Evolutionary conservation across 2,113 vertebrate species (phyloP).

Genomic region (Siphamia tubifer): DNA sequence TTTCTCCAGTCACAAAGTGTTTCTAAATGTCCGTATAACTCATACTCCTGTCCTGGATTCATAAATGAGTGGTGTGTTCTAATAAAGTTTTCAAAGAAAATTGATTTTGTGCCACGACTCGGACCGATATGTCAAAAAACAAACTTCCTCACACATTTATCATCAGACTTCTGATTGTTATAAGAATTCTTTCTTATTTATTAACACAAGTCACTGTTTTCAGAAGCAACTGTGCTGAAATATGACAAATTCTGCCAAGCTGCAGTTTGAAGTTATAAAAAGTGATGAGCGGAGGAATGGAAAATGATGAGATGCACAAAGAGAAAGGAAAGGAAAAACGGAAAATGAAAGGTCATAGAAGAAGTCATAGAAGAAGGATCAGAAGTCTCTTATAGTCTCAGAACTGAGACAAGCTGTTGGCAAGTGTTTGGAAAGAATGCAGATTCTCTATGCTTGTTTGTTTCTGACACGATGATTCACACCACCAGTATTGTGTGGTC

Average conservation of each 20-base stretch:
- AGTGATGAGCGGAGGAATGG: background rate
- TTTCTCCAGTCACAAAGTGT: background rate
- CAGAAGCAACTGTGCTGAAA: background rate
- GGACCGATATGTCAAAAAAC: background rate
- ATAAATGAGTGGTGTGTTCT: background rate
- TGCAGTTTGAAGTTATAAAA: background rate
- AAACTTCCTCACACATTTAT: background rate
- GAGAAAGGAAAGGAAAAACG: background rate
- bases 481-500: background rate
- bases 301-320: background rate
- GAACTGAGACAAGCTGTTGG: background rate
- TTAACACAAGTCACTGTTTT: background rate
- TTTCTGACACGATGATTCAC: background rate
- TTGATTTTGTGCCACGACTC: background rate
- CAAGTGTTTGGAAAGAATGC: conserved; percentile 3
- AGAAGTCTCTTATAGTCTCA: background rate
- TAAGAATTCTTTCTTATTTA: background rate
- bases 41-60: background rate
- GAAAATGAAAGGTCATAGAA: background rate
- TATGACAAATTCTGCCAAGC: background rate
- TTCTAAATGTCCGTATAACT: background rate
- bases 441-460: background rate
- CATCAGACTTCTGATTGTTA: background rate
- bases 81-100: too few relatives aligned
- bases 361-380: background rate